Evolutionary conservation across 23 tunicate genomes (phyloP).

Genomic region (Halocynthia roretzi): DNA sequence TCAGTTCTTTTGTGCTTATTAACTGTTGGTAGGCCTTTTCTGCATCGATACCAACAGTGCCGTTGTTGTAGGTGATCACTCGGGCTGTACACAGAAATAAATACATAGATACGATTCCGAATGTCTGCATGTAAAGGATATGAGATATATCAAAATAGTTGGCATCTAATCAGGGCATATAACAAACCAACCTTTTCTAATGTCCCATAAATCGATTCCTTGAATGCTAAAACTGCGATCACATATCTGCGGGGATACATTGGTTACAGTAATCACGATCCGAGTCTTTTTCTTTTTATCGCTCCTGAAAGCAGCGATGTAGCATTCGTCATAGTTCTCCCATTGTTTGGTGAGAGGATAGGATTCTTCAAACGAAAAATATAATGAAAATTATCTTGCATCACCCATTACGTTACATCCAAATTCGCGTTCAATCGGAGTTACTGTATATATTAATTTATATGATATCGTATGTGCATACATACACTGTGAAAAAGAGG

Average conservation of each 20-base stretch:
- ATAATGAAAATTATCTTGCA: neutral
- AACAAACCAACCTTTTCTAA: slow-evolving; percentile 36
- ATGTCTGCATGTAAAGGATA: no score
- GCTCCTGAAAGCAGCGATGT: slow-evolving; percentile 34
- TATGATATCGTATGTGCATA: no score
- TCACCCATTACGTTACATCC: neutral
- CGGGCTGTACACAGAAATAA: slow-evolving; percentile 25
- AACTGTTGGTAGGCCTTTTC: slow-evolving; percentile 51
- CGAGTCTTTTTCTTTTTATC: slow-evolving; percentile 9
- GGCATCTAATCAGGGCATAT: no score
- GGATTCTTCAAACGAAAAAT: slow-evolving; percentile 28
- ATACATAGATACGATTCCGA: neutral
- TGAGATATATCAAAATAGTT: neutral
- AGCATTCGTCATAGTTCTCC: slow-evolving; percentile 65
- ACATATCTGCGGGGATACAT: slow-evolving; percentile 36
- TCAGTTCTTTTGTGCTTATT: slow-evolving; percentile 20
- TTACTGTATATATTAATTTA: neutral
- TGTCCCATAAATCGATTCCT: slow-evolving; percentile 37
- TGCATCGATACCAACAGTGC: slow-evolving; percentile 61
- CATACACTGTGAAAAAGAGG: neutral
- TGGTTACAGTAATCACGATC: slow-evolving; percentile 49
- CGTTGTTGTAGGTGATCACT: slow-evolving; percentile 81
- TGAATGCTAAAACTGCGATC: slow-evolving; percentile 65
- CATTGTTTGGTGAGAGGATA: slow-evolving; percentile 60
- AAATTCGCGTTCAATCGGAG: neutral